Evolutionary conservation across 2,797 vertebrate species (phyloP).

Genomic region (Champsocephalus esox): DNA sequence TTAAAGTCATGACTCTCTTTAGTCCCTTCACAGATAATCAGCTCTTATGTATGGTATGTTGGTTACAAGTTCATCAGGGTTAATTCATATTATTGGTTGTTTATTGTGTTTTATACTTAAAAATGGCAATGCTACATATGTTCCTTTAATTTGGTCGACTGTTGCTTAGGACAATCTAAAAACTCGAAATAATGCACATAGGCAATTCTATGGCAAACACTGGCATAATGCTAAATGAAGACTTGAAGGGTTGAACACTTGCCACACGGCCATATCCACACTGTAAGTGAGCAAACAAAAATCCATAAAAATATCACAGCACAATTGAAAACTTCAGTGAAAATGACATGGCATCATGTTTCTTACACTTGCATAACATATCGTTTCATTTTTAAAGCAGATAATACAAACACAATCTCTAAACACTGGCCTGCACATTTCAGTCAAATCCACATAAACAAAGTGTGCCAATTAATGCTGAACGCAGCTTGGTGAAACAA

Average conservation of each 20-base stretch:
- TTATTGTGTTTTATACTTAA: not conserved
- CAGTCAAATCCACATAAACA: constrained; percentile 22
- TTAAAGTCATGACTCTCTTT: no score
- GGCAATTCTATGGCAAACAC: not conserved
- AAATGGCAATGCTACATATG: not conserved
- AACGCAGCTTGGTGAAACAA: constrained; percentile 41
- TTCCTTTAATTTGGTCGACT: constrained; percentile 3
- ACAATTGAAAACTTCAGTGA: not conserved
- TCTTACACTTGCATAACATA: not conserved
- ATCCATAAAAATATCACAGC: not conserved
- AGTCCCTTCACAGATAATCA: no score
- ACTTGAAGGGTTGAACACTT: not conserved
- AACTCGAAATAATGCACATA: not conserved
- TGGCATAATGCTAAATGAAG: not conserved
- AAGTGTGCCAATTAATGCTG: constrained; percentile 43
- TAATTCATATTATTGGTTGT: not conserved
- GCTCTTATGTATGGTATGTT: no score
- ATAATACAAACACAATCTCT: not conserved
- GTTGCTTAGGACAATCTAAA: not conserved
- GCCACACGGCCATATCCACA: no score
- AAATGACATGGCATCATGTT: not conserved
- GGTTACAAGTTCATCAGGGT: no score
- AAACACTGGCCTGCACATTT: not conserved
- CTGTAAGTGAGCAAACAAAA: not conserved
- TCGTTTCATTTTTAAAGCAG: not conserved